Evolutionary conservation across 2,113 vertebrate species (phyloP), one percentile per base, ranked within the genome.

Genomic region (Rhinoderma darwinii): DNA sequence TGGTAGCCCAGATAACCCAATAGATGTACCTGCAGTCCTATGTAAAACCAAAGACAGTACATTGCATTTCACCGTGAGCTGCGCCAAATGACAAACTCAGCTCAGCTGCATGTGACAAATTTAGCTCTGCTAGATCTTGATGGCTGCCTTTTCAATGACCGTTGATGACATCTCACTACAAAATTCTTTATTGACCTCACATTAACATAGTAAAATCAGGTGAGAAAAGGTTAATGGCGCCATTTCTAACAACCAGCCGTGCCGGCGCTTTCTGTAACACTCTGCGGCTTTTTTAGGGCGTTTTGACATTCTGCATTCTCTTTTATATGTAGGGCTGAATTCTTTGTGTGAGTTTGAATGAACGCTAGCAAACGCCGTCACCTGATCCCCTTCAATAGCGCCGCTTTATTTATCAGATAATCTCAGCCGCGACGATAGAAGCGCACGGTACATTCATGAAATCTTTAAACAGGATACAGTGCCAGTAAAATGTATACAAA

Each of bases 311-410:
- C 25, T 4, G 27, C n/a, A 14, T 66, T 15, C n/a, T 27, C 18
- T 59, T 27, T 43, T 59, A 27, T 43, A 56, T 39, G 51, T 14
- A 5, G 18, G 35, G 35, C 39, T 15, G 32, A 54, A n/a, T 12
- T 25, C 79, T 17, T 66, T 44, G 79, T 37, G 56, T 81, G 54
- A 35, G 8, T n/a, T 4, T 81, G 56, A 82, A 82, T 32, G 39
- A 61, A 76, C n/a, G 59, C 25, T 41, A 68, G 56, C 18, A 41
- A n/a, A 18, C 80, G 11, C 59, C n/a, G 39, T 66, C 80, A 82
- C 59, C 61, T 35, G 80, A 82, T 68, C 80, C 80, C n/a, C 39
- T 68, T 66, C 41, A 68, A 32, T 15, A 41, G 74, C 41, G 12
- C 39, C n/a, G 25, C n/a, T 30, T 50, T 68, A 68, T 68, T 68